Base-by-base conservation (phyloP, 2,113 vertebrate species). In the Rhombomys opimus region DNA sequence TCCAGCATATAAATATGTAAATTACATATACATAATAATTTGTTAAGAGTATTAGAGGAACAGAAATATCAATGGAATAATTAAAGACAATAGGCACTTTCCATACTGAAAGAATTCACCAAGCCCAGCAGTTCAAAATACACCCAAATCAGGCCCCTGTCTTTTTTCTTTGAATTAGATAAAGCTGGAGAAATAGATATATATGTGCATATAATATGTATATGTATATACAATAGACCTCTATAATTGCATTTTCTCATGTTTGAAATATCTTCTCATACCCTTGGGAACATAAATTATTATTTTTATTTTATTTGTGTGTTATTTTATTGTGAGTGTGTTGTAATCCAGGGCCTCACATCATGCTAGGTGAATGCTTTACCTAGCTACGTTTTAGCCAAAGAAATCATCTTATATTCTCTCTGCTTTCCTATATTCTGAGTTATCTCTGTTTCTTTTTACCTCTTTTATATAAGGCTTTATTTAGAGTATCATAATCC, bases 371-470 rank as follows among this genome's bases (percentile, higher is more conserved):
- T 30, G 18, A 86, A 17, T 32, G 41, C 67, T 54, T 68, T 87
- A 54, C 50, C 67, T 50, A 70, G 65, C 50, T 68, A 68, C 30
- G 23, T 41, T 35, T 52, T n/a, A 87, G 41, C 30, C 85, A 52
- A 22, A 86, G 1, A 68, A 12, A 54, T 75, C 32, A 23, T 80
- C 85, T 57, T 38, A n/a, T 75, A 77, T 88, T 84, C 68, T 86
- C 50, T 18, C 59, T 78, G 72, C 38, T 67, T 89, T 81, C 57
- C 35, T 90, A 10, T 32, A 10, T 25, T 9, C 27, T 57, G 50
- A 46, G 59, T 81, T 81, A 11, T 80, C 89, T 94, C 27, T 92
- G n/a, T 57, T 75, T 91, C 11, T 73, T 93, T 93, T 90, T 95
- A n/a, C 57, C 46, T 77, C 50, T 90, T 63, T 93, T 54, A 18